Evolutionary conservation across 1,140 invertebrate genomes (phyloP).

Genomic region (Anastrepha ludens): DNA sequence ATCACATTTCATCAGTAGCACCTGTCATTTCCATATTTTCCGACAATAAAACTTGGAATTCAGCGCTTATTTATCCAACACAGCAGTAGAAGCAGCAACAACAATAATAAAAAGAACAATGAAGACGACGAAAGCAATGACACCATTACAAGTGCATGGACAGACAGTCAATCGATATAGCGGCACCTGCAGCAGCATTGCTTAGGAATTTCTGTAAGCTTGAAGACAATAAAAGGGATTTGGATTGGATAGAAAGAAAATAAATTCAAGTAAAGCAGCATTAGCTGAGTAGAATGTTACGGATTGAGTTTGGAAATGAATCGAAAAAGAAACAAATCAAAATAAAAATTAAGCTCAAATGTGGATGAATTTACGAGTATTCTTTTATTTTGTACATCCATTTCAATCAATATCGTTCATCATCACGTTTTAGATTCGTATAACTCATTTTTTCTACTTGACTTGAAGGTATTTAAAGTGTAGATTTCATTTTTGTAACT

Average conservation of each 20-base stretch:
- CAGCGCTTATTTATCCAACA: slow-evolving; percentile 52
- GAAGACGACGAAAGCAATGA: not conserved
- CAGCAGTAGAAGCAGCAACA: not conserved
- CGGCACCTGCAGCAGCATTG: slow-evolving; percentile 45
- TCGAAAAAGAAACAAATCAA: not conserved
- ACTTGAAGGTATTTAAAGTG: too few species aligned
- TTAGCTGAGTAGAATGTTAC: not conserved
- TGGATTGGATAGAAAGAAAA: not conserved
- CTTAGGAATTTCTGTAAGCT: slow-evolving; percentile 32
- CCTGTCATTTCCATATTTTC: slow-evolving; percentile 55
- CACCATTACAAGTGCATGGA: not conserved
- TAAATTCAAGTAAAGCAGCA: not conserved
- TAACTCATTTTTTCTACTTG: too few species aligned
- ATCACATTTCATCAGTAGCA: slow-evolving; percentile 54
- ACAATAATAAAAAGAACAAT: not conserved
- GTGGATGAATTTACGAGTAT: too few species aligned
- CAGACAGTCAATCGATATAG: slow-evolving; percentile 36
- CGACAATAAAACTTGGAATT: slow-evolving; percentile 51
- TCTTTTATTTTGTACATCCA: too few species aligned
- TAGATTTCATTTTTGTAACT: too few species aligned
- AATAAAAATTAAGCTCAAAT: too few species aligned
- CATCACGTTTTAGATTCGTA: too few species aligned
- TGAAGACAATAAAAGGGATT: slow-evolving; percentile 42
- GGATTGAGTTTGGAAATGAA: not conserved
- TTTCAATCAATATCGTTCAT: too few species aligned